Evolutionary conservation across 2,797 vertebrate species (phyloP), one percentile per base, ranked within the genome.

Genomic region (Coranthus polyacanthus): DNA sequence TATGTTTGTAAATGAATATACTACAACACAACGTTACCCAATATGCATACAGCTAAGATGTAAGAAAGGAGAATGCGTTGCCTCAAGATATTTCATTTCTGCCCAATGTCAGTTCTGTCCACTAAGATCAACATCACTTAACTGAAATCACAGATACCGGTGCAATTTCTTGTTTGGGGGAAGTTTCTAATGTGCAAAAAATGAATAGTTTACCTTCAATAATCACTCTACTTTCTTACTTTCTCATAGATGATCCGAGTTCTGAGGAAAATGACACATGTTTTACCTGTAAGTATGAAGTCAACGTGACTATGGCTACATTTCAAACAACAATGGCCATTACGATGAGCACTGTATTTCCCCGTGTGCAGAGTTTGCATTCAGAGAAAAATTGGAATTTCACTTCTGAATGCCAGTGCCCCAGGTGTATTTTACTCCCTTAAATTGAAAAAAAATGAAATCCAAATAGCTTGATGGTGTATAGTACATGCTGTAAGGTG

Each of bases 221-320:
- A 2, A n/a, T 39, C 12, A 1, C 8, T 44, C 15, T 2, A 0
- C 42, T 54, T 55, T 0, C 34, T 41, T 66, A 67, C 17, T 65
- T 38, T 38, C 45, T 55, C 12, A 18, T 60, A 99, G 98, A 96
- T 95, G 32, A 98, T 99, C 83, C 90, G 96, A 56, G 95, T 95
- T 91, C 81, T 98, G 22, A 95, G 92, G 90, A 94, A 96, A 75
- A 68, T 91, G 37, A 92, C 95, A 8, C 88, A 93, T 0, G 94
- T 98, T 68, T 69, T 94, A 47, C 96, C 93, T 0, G 98, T 98
- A 82, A 96, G 97, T 94, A 82, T 55, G 17, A 55, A 36, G n/a
- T 2, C 12, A 16, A 34, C 38, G n/a, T 9, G 10, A 12, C n/a
- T 16, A 2, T 3, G 9, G 20, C 45, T 49, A 13, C 20, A 39